Evolutionary conservation across 2,113 vertebrate genomes (phyloP), one percentile per base, ranked within the genome.

Genomic region (Lasiurus borealis): DNA sequence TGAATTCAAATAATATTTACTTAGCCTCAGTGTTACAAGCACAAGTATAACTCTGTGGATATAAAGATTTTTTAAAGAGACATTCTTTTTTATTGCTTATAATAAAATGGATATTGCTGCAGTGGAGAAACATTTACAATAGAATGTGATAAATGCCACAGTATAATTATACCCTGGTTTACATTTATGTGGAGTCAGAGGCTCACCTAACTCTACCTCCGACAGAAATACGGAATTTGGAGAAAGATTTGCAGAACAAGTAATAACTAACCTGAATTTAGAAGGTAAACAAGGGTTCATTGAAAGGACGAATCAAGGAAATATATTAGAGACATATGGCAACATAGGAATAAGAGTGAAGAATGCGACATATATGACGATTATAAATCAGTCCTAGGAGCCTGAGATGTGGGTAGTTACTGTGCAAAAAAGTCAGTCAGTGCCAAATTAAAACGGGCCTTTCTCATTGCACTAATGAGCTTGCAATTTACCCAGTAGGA

Each of bases 401-500:
- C 18, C 15, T 75, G 50, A 2, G 8, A 27, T 52, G 9, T 81
- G 90, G 27, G 44, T 85, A 86, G 16, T 1, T 52, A 66, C 6
- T 4, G 0, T n/a, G 59, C 10, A 68, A 59, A 82, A 90, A 52
- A 36, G 59, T 83, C 29, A 21, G 21, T 84, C 40, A 36, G 7
- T 59, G n/a, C 40, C 85, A 91, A 69, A 85, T 91, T 90, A 82
- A 94, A 96, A 91, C 68, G 48, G 66, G 48, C 27, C 27, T 76
- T 92, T 94, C n/a, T 27, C 40, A 48, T 36, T 34, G 16, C 10
- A 72, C 25, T 85, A 81, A 81, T 50, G 48, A 90, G 2, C 11
- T 48, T 83, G 68, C 7, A 91, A 71, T 84, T 91, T 23, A 66
- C 14, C 36, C 7, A 13, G 34, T 5, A 46, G 52, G 9, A 84